Conservation (phyloP, 2,888 invertebrate species). For the Drosophila kokeensis region DNA sequence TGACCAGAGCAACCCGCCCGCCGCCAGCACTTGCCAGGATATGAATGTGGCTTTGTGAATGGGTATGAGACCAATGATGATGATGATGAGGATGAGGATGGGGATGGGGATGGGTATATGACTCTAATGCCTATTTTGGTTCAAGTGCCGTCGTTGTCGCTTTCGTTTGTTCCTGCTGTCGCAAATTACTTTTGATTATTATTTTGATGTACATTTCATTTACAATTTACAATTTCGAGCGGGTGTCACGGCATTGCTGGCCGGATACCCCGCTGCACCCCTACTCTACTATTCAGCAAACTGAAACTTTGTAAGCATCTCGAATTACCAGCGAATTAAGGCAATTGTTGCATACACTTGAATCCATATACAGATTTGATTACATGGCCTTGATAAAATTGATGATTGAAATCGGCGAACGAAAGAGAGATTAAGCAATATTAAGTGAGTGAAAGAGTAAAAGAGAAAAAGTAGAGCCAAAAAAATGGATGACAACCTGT, state of each 20-base stretch:
- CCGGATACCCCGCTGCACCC: not conserved
- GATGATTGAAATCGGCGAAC: constrained; percentile 21
- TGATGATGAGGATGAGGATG: constrained; percentile 9
- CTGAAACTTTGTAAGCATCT: constrained; percentile 67
- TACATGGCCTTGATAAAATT: constrained; percentile 58
- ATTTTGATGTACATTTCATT: constrained; percentile 74
- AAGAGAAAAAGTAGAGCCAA: not conserved
- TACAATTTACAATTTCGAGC: constrained; percentile 38
- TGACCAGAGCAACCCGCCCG: constrained; percentile 48
- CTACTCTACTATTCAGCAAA: not conserved
- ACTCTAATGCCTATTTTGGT: constrained; percentile 44
- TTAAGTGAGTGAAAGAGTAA: not conserved
- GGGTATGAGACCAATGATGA: constrained; percentile 9
- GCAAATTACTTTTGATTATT: constrained; percentile 77
- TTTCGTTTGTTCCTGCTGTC: constrained; percentile 37
- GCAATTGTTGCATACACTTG: constrained; percentile 64
- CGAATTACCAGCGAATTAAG: constrained; percentile 61
- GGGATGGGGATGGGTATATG: constrained; percentile 14
- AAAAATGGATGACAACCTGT: constrained; percentile 4
- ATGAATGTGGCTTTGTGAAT: constrained; percentile 12
- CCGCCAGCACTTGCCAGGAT: constrained; percentile 15
- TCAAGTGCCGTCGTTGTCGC: constrained; percentile 45
- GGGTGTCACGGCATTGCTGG: constrained; percentile 3
- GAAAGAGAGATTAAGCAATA: not conserved
- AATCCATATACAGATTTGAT: constrained; percentile 63